Evolutionary conservation across 2,888 invertebrate species (phyloP).

Genomic region (Meiosimyza decipiens): DNA sequence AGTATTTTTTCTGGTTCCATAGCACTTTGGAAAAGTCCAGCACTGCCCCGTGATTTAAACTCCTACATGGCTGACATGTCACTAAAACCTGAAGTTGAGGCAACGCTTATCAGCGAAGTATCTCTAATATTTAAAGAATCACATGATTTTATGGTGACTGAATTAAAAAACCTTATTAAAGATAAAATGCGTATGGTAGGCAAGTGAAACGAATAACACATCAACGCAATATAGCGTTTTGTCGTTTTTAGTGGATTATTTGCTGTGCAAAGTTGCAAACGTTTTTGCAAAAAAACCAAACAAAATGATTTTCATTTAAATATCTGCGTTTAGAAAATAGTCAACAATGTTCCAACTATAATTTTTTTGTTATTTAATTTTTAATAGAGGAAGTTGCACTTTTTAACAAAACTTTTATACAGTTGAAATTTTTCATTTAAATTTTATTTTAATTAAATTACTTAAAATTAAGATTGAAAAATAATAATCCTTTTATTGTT

Average conservation of each 20-base stretch:
- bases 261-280: constrained; percentile 35
- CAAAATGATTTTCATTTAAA: constrained; percentile 9
- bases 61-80: constrained; percentile 66
- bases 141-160: constrained; percentile 62
- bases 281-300: constrained; percentile 19
- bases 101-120: constrained; percentile 62
- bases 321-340: constrained; percentile 30
- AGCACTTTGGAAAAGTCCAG: constrained; percentile 62
- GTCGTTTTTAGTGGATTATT: constrained; percentile 28
- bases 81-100: constrained; percentile 63
- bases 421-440: constrained; percentile 11
- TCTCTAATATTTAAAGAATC: constrained; percentile 63
- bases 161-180: constrained; percentile 63
- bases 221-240: not conserved
- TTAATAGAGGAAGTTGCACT: constrained; percentile 31
- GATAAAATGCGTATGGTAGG: constrained; percentile 66
- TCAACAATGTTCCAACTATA: constrained; percentile 27
- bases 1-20: constrained; percentile 3
- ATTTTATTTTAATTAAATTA: constrained; percentile 25
- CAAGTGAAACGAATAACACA: constrained; percentile 51
- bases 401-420: constrained; percentile 31
- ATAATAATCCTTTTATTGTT: constrained; percentile 19
- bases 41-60: constrained; percentile 58
- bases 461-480: constrained; percentile 31
- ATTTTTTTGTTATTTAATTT: constrained; percentile 33